Evolutionary conservation across 2,797 vertebrate genomes (phyloP), one percentile per base, ranked within the genome.

Genomic region (Todus mexicanus): DNA sequence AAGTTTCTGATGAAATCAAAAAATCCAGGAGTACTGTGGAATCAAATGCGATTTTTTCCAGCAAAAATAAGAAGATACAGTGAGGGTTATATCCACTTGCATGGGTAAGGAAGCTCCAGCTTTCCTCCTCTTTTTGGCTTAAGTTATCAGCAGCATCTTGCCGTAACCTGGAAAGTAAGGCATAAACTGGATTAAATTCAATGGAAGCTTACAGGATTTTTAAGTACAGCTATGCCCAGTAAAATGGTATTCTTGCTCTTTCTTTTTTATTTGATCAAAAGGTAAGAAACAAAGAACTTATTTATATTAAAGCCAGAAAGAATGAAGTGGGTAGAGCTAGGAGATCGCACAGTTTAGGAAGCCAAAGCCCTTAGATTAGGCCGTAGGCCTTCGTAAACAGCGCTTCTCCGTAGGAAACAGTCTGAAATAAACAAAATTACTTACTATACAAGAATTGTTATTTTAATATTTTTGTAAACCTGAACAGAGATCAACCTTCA

Each of bases 1-100:
- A 99, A 79, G 99, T 99, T 96, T 99, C 99, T 1, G 98, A 96
- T 18, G 99, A 99, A 96, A 99, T 99, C 88, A 99, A 97, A 95
- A 99, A 99, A 96, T 99, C 99, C 1, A 99, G 97, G 15, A 99
- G 98, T 72, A 99, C 97, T 38, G 98, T 98, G 86, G 98, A 97
- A 96, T 99, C 99, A 50, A 99, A 99, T 1, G 97, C 97, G 18
- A 99, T 60, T 90, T 97, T 98, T 84, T 95, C 98, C 23, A 99
- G 96, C 82, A 99, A 96, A 31, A 98, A 97, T 18, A 99, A 91
- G 72, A 99, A 99, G 84, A 98, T 97, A 78, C 99, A 99, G 91
- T 99, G 99, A 74, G 99, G 98, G 97, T 99, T 99, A 79, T 92
- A 98, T 64, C 99, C 99, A 18, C 69, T 87, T 50, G 84, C 85